Evolutionary conservation across 1,140 invertebrate species (phyloP), one percentile per base, ranked within the genome.

Genomic region (Probaryconus sp.): DNA sequence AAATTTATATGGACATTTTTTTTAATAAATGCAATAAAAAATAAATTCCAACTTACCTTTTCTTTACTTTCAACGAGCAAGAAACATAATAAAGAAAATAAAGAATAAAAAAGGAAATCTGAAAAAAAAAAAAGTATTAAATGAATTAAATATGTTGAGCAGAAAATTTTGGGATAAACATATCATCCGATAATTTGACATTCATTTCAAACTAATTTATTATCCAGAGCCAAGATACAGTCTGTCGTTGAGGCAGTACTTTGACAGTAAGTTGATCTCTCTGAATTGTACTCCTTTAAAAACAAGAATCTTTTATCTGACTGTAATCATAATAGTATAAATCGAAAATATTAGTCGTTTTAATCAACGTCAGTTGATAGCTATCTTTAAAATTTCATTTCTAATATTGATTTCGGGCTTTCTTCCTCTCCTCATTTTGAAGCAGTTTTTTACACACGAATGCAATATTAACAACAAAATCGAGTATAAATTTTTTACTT

Each of bases 221-320:
- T 85, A 82, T 80, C 74, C 77, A 76, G 77, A 81, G 78, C 78
- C 79, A 83, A 83, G 77, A 81, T 83, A 83, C 78, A 83, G 76
- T 80, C 81, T 83, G 80, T 82, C 79, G 69, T 79, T 76, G 77
- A 83, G 78, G 82, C 81, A 83, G 81, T 82, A 83, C 79, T 85
- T 81, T 82, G 77, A 83, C 80, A 84, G 80, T 83, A 83, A 79
- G 75, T 72, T 75, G 68, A 77, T 76, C 53, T 79, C 63, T 74
- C 72, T 81, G 76, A 76, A 76, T 74, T 65, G 50, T 70, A 78
- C 76, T 69, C 70, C 63, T 79, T 83, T 78, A 78, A 79, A 80
- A 84, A 79, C 76, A 77, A 82, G 71, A 79, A 79, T 30, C n/a
- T 75, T 73, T 67, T 75, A 80, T 68, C 78, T 78, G 75, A 79